Evolutionary conservation across 2,888 invertebrate species (phyloP).

Genomic region (Tetropium fuscum): DNA sequence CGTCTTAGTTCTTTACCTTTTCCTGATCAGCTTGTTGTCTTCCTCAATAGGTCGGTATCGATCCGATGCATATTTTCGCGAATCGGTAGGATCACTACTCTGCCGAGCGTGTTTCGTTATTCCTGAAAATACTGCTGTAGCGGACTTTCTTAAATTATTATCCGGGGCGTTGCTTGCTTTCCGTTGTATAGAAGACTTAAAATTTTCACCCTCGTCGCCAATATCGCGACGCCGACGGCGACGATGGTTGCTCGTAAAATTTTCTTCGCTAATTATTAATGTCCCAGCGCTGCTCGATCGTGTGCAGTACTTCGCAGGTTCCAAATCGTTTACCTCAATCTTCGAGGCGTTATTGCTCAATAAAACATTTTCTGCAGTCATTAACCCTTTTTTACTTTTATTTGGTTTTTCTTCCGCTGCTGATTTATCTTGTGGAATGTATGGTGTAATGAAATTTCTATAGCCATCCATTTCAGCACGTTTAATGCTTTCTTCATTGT

Average conservation of each 20-base stretch:
- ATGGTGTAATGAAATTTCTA: conserved; percentile 52
- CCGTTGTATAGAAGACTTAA: conserved; percentile 7
- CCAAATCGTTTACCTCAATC: conserved; percentile 43
- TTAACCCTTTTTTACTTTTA: conserved; percentile 34
- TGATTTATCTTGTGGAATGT: conserved; percentile 35
- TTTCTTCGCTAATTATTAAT: conserved; percentile 68
- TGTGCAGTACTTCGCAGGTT: conserved; percentile 63
- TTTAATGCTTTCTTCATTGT: conserved; percentile 53
- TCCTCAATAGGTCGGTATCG: conserved; percentile 1
- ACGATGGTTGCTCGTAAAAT: conserved; percentile 53
- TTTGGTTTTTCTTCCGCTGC: conserved; percentile 28
- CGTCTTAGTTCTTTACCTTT: no score
- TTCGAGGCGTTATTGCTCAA: conserved; percentile 41
- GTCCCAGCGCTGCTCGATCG: conserved; percentile 70
- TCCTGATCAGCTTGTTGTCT: not conserved
- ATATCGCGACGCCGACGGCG: conserved; percentile 46
- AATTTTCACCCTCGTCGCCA: conserved; percentile 11
- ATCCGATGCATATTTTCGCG: conserved; percentile 25
- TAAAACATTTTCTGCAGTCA: conserved; percentile 43
- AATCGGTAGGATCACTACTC: conserved; percentile 32
- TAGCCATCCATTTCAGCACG: conserved; percentile 58
- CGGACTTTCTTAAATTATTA: conserved; percentile 1
- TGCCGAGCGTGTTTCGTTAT: conserved; percentile 29
- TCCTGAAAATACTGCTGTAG: not conserved
- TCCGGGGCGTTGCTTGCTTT: not conserved